Evolutionary conservation across 2,888 invertebrate genomes (phyloP), one percentile per base, ranked within the genome.

Genomic region (Nephrotoma flavescens): DNA sequence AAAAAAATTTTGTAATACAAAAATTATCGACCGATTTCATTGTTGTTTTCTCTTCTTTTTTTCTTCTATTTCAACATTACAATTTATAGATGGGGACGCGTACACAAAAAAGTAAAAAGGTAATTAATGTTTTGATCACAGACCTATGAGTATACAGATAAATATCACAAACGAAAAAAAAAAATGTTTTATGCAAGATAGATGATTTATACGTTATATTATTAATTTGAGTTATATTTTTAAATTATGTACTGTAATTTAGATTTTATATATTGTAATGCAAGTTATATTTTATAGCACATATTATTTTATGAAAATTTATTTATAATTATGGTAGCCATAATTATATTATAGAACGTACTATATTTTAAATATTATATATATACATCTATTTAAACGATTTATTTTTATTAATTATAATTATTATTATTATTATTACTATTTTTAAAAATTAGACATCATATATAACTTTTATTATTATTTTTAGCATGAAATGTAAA

Each of bases 21-120:
- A 52, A 52, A 52, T 31, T 31, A 71, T 71, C 71, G 71, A 71
- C 9, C 71, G 31, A 71, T 71, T 71, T 71, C 71, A 71, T 71
- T 31, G 9, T 71, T 52, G 31, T 31, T 57, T 44, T 52, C 85
- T 15, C n/a, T 41, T 41, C n/a, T 47, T 47, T 19, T 45, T 15
- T 41, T 31, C 19, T n/a, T 45, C 19, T 9, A 57, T 52, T 52
- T 41, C 41, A 57, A 57, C 84, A 41, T 57, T 86, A 57, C 86
- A 41, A 86, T 88, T 88, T 89, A 87, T 89, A 92, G 92, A 92
- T 92, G 92, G 92, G 92, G 88, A 92, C 92, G 84, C 91, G 92
- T 87, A 90, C 90, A 87, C 92, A 92, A 88, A 92, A 92, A 88
- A 91, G 91, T 88, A 92, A 92, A 90, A 92, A 92, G 91, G 90